Percentiles rank a stretch among this genome's conserved stretches.
Evolutionary conservation across 2,113 vertebrate species (phyloP).

Genomic region (Neoarius graeffei): DNA sequence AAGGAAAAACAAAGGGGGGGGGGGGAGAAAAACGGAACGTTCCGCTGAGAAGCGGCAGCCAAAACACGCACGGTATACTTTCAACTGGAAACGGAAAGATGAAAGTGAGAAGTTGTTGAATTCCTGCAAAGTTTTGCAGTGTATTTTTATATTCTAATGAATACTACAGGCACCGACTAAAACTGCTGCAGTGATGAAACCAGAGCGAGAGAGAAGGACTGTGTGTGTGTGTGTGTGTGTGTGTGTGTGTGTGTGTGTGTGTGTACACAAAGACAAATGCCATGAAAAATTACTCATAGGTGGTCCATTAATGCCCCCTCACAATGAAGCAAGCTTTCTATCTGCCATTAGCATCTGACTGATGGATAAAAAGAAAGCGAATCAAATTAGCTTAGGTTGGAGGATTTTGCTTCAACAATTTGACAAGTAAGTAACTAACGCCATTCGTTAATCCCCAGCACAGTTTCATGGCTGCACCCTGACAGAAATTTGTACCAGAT

Average conservation of each 20-base stretch:
- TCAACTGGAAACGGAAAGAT: background rate
- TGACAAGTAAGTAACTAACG: background rate
- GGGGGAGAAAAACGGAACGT: too few species aligned
- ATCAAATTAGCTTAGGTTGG: background rate
- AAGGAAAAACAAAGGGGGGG: too few species aligned
- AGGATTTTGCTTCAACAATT: background rate
- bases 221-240: conserved; percentile 2
- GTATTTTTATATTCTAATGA: background rate
- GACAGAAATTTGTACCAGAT: background rate
- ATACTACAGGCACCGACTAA: background rate
- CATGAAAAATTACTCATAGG: conserved; percentile 64
- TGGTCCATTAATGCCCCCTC: conserved; percentile 58
- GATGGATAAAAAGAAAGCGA: conserved; percentile 23
- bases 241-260: conserved; percentile 2
- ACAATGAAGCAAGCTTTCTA: conserved; percentile 24
- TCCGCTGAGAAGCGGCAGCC: too few species aligned
- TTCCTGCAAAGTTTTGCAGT: background rate
- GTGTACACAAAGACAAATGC: conserved; percentile 56
- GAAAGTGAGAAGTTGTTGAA: background rate
- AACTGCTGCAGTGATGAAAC: background rate
- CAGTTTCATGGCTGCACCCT: background rate
- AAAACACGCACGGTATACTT: too few species aligned
- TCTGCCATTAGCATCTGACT: conserved; percentile 36
- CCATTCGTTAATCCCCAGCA: background rate
- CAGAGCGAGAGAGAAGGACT: background rate